Conservation (phyloP, 2,113 vertebrate genomes). For the Tretioscincus oriximinensis region DNA sequence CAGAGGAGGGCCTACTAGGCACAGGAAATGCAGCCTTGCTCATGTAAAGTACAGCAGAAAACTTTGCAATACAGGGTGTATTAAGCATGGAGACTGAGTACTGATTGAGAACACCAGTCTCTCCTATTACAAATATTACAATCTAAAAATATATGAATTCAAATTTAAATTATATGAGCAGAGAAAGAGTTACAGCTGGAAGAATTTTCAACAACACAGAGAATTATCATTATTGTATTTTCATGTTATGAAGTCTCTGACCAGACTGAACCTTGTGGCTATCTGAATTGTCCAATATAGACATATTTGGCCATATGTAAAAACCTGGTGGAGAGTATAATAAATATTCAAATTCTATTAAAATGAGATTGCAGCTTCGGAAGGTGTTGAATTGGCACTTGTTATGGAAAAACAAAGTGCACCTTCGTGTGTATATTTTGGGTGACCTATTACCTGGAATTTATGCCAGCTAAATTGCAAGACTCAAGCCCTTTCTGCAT, state of each 20-base stretch:
- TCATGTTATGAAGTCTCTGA: not conserved
- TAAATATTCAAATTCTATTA: too few relatives aligned
- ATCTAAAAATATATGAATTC: not conserved
- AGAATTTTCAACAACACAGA: not conserved
- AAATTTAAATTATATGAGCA: not conserved
- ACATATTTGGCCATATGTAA: not conserved
- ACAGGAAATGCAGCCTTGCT: not conserved
- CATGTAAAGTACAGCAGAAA: fast-evolving
- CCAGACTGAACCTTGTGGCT: not conserved
- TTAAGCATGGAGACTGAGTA: not conserved
- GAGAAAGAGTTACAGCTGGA: not conserved
- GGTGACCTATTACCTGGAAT: too few relatives aligned
- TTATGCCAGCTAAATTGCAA: too few relatives aligned
- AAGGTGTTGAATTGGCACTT: too few relatives aligned
- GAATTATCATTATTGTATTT: not conserved
- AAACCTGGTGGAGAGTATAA: too few relatives aligned
- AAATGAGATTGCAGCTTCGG: too few relatives aligned
- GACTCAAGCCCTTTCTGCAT: too few relatives aligned
- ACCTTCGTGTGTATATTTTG: too few relatives aligned
- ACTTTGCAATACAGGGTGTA: not conserved
- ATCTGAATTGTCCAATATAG: not conserved
- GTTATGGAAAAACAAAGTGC: too few relatives aligned
- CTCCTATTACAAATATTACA: too few relatives aligned
- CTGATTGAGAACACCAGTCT: not conserved
- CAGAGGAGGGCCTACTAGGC: constrained; percentile 48